phyloP scores from a whole-genome alignment of 37 sponge, comb jelly and placozoan species.

The Dysidea cf. avara region DNA sequence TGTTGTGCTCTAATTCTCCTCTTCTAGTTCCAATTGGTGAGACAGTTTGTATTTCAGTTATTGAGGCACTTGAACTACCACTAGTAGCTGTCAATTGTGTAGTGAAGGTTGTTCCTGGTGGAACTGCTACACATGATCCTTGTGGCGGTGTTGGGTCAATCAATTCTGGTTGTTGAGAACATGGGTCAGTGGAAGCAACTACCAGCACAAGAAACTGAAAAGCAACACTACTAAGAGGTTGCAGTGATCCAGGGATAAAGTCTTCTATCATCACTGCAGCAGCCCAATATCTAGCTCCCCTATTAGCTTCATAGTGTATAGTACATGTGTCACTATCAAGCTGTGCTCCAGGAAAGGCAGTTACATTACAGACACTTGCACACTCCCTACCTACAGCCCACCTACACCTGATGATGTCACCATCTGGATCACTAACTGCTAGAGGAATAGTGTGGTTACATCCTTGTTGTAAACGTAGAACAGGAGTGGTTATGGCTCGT shows the following conservation, averaged over 20 bases:
- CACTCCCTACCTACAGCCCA: slow-evolving; percentile 27
- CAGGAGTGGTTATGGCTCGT: slow-evolving; percentile 38
- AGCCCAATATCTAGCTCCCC: slow-evolving; percentile 17
- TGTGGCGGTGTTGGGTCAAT: too few relatives aligned
- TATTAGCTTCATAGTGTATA: slow-evolving; percentile 15
- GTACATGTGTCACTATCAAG: slow-evolving; percentile 17
- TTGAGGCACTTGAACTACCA: too few relatives aligned
- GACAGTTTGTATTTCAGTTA: too few relatives aligned
- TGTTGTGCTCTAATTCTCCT: not conserved
- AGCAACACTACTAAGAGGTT: slow-evolving; percentile 39
- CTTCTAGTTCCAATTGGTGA: not conserved
- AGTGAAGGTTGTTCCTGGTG: slow-evolving; percentile 10
- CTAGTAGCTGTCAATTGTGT: slow-evolving; percentile 27
- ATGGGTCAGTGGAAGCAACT: slow-evolving; percentile 4
- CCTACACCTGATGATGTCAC: too few relatives aligned
- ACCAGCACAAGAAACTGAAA: slow-evolving; percentile 40
- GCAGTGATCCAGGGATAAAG: not conserved
- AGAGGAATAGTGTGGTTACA: too few relatives aligned
- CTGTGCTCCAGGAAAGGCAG: slow-evolving; percentile 37
- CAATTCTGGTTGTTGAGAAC: too few relatives aligned
- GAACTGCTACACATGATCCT: too few relatives aligned
- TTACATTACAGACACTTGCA: slow-evolving; percentile 44
- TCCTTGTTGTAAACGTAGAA: slow-evolving; percentile 33
- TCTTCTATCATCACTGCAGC: slow-evolving; percentile 44
- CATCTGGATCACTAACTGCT: too few relatives aligned